Conservation (phyloP, 2,888 invertebrate genomes). For the Tillus elongatus region DNA sequence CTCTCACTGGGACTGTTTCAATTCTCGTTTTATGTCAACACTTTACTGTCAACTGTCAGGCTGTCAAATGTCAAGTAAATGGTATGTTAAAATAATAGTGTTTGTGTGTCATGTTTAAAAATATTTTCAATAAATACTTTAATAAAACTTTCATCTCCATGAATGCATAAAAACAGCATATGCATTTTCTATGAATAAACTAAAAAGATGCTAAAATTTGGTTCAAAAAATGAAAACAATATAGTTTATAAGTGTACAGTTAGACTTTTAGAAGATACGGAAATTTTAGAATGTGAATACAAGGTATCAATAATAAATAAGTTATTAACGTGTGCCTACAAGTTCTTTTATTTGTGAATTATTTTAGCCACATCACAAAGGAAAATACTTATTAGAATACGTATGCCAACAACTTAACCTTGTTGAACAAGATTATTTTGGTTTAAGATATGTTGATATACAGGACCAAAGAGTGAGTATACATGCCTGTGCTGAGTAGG, state of each 20-base stretch:
- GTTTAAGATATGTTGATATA: conserved; percentile 82
- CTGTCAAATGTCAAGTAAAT: no score
- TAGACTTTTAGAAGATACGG: conserved; percentile 80
- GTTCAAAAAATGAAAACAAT: conserved; percentile 61
- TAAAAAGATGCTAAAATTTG: conserved; percentile 42
- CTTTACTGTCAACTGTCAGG: no score
- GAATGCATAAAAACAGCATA: no score
- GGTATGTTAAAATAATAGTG: no score
- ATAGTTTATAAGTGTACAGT: conserved; percentile 81
- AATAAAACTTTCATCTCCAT: no score
- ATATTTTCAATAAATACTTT: no score
- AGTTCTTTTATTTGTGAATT: conserved; percentile 14
- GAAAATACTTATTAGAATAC: conserved; percentile 80
- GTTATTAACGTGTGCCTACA: conserved; percentile 13
- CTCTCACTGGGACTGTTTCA: no score
- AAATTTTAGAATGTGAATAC: conserved; percentile 88
- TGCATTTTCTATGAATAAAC: no score
- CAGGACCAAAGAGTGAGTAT: conserved; percentile 71
- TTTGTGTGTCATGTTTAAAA: no score
- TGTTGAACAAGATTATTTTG: conserved; percentile 90
- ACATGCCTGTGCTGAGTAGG: conserved; percentile 6
- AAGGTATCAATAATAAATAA: conserved; percentile 60
- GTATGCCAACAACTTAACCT: conserved; percentile 86
- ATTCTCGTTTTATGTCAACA: no score
- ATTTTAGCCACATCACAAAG: conserved; percentile 77